Evolutionary conservation across 2,113 vertebrate species (phyloP).

Genomic region (Telmatochromis sp.): DNA sequence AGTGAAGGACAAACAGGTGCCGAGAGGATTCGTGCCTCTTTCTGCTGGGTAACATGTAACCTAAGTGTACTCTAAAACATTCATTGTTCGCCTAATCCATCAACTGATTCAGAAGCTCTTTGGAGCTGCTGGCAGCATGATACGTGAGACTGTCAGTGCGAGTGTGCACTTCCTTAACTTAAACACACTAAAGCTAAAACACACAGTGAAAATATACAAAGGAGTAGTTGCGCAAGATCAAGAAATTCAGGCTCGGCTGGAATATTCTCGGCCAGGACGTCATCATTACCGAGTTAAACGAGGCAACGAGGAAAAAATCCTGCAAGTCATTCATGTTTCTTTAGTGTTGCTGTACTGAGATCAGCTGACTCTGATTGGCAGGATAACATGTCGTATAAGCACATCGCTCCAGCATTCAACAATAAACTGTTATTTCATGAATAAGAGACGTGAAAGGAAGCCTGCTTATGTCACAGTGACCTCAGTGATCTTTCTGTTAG

Average conservation of each 20-base stretch:
- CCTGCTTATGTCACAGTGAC: neutral
- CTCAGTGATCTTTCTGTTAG: neutral
- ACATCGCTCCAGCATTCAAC: neutral
- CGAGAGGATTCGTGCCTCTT: neutral
- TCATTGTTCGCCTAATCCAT: accelerated
- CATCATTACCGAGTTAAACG: neutral
- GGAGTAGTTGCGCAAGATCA: neutral
- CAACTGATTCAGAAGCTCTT: neutral
- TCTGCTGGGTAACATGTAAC: neutral
- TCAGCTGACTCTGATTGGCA: neutral
- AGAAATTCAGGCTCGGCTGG: conserved; percentile 9
- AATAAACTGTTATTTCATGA: neutral
- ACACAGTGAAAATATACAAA: neutral
- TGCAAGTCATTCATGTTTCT: neutral
- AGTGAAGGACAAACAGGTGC: neutral
- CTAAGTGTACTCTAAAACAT: neutral
- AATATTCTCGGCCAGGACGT: neutral
- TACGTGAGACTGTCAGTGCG: neutral
- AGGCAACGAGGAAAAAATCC: neutral
- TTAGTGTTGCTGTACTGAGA: neutral
- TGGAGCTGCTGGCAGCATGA: neutral
- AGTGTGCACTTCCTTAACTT: neutral
- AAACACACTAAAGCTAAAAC: neutral
- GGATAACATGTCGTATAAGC: neutral
- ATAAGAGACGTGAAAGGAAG: neutral